Evolutionary conservation across 2,113 vertebrate genomes (phyloP).

Genomic region (Butorides virescens): DNA sequence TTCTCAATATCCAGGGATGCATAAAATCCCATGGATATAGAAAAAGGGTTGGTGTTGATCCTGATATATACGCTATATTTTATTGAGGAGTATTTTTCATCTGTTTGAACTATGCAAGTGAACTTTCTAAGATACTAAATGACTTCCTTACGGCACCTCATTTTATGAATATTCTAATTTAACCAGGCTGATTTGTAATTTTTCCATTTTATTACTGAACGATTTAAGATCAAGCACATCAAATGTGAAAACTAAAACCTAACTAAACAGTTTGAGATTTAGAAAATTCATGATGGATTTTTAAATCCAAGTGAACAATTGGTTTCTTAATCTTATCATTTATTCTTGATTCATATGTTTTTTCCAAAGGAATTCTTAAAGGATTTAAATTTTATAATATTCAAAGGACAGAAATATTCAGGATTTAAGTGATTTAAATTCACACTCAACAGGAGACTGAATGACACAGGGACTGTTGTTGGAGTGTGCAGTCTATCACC

Average conservation of each 20-base stretch:
- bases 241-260: constrained; percentile 60
- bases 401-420: constrained; percentile 29
- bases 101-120: constrained; percentile 42
- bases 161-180: constrained; percentile 70
- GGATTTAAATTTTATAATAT: constrained; percentile 65
- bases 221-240: constrained; percentile 64
- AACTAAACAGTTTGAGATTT: constrained; percentile 66
- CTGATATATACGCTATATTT: neutral
- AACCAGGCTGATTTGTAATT: constrained; percentile 49
- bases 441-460: constrained; percentile 26
- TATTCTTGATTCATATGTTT: constrained; percentile 30
- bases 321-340: constrained; percentile 55
- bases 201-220: constrained; percentile 60
- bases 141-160: constrained; percentile 38
- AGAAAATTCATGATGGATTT: constrained; percentile 63
- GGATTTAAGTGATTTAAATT: constrained; percentile 62
- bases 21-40: neutral
- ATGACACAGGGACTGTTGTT: neutral
- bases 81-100: constrained; percentile 30
- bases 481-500: constrained; percentile 32
- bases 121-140: constrained; percentile 38
- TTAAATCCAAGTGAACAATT: constrained; percentile 64
- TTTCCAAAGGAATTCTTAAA: constrained; percentile 43
- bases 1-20: neutral
- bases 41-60: constrained; percentile 21